These are phyloP conservation scores for Heliconius aoede DNA, from an alignment of 2,888 invertebrate species.

Conservation along the genomic window DNA sequence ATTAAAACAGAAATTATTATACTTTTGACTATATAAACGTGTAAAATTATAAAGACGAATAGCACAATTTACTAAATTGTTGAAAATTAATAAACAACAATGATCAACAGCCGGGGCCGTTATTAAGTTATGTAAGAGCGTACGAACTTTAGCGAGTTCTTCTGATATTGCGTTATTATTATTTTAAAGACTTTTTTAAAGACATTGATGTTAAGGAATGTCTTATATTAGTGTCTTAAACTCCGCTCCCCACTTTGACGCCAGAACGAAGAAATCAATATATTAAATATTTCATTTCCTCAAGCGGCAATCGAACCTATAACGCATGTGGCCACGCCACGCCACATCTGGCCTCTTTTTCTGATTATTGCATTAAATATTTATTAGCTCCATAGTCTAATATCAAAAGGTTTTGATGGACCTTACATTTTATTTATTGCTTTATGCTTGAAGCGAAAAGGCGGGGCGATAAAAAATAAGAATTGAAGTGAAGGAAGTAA, in stretches of 20 bases:
- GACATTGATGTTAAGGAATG: no score
- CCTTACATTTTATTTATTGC: conserved; percentile 24
- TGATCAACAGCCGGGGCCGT: conserved; percentile 27
- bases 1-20: conserved; percentile 8
- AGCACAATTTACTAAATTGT: conserved; percentile 21
- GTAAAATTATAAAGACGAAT: conserved; percentile 19
- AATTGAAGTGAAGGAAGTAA: neutral
- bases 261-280: no score
- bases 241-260: no score
- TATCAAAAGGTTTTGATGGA: conserved; percentile 21
- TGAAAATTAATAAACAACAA: conserved; percentile 33
- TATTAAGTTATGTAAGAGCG: conserved; percentile 39
- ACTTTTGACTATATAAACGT: conserved; percentile 9
- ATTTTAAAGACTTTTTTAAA: no score
- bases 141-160: conserved; percentile 42
- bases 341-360: no score
- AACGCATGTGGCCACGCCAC: no score
- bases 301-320: no score
- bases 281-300: no score
- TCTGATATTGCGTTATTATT: conserved; percentile 37
- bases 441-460: neutral
- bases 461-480: neutral
- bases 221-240: no score
- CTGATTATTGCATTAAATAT: neutral
- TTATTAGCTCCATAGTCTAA: conserved; percentile 19